Percentiles rank a stretch among this genome's conserved stretches.
phyloP scores from a whole-genome alignment of 2,797 vertebrate genomes.

The Fistularia commersonii region DNA sequence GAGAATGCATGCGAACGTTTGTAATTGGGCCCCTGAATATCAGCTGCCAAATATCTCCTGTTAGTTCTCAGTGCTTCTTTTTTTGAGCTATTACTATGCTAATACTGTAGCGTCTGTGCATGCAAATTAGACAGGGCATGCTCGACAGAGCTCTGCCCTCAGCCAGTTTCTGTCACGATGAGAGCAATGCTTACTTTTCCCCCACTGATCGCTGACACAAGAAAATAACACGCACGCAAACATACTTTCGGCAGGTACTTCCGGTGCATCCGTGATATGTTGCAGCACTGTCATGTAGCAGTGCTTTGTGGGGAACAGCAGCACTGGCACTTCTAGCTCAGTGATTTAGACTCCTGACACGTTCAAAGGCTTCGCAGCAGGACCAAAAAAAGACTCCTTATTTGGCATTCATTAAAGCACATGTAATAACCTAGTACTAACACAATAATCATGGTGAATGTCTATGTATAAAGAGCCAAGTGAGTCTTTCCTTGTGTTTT shows the following conservation, averaged over 20 bases:
- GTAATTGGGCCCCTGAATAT: slow-evolving; percentile 68
- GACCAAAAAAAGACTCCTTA: too few species aligned
- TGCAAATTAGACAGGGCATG: slow-evolving; percentile 52
- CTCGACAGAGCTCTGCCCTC: slow-evolving; percentile 49
- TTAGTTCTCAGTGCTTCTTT: slow-evolving; percentile 45
- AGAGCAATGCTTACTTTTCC: slow-evolving; percentile 20
- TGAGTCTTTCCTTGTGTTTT: too few species aligned
- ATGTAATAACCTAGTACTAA: too few species aligned
- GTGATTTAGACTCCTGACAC: too few species aligned
- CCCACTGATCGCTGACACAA: slow-evolving; percentile 26
- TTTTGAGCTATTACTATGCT: slow-evolving; percentile 56
- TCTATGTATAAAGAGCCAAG: too few species aligned
- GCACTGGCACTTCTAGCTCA: too few species aligned
- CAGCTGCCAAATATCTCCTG: slow-evolving; percentile 65
- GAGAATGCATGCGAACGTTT: slow-evolving; percentile 55
- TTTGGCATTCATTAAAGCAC: too few species aligned
- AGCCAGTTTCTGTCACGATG: slow-evolving; percentile 32
- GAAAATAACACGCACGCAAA: slow-evolving; percentile 20
- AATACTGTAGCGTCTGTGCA: slow-evolving; percentile 58
- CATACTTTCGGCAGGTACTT: slow-evolving; percentile 13
- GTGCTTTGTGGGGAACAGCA: too few species aligned
- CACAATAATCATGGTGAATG: too few species aligned
- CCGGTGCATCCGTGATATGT: slow-evolving; percentile 2
- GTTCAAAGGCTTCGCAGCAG: too few species aligned
- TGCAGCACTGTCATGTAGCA: background rate